Conservation (phyloP, 2,113 vertebrate species). For the Tragulus kanchil region DNA sequence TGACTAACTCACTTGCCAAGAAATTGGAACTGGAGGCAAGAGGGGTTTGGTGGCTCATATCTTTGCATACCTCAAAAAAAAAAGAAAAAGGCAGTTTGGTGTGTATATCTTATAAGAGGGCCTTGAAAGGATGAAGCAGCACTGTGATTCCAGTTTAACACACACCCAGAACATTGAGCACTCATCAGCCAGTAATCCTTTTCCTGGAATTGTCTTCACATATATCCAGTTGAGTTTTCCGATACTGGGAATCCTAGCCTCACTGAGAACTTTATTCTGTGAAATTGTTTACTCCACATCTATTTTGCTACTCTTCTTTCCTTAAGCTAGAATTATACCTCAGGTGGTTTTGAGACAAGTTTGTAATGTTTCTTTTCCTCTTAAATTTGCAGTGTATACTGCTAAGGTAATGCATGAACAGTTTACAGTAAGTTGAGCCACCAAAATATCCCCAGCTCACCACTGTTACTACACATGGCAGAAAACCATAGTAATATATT, state of each 20-base stretch:
- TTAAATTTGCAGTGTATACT: background rate
- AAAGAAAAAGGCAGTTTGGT: background rate
- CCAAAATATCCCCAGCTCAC: background rate
- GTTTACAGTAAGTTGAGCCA: background rate
- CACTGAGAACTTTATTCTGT: background rate
- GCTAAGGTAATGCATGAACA: background rate
- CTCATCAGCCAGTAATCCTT: background rate
- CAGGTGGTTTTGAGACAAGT: background rate
- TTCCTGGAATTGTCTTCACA: background rate
- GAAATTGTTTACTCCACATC: background rate
- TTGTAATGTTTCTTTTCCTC: background rate
- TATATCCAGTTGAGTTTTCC: background rate
- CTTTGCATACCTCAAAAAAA: conserved; percentile 32
- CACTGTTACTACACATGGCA: background rate
- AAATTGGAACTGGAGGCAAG: background rate
- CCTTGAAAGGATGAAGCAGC: background rate
- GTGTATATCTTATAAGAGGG: background rate
- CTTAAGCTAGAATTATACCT: background rate
- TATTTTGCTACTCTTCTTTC: background rate
- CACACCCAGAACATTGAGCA: background rate
- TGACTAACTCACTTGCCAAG: background rate
- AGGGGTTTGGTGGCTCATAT: background rate
- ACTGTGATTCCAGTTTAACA: background rate
- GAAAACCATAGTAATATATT: background rate
- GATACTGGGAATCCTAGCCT: background rate